Percentiles rank a stretch among this genome's conserved stretches.
phyloP scores from a whole-genome alignment of 1,140 invertebrate species.

The Ceratosolen fusciceps region DNA sequence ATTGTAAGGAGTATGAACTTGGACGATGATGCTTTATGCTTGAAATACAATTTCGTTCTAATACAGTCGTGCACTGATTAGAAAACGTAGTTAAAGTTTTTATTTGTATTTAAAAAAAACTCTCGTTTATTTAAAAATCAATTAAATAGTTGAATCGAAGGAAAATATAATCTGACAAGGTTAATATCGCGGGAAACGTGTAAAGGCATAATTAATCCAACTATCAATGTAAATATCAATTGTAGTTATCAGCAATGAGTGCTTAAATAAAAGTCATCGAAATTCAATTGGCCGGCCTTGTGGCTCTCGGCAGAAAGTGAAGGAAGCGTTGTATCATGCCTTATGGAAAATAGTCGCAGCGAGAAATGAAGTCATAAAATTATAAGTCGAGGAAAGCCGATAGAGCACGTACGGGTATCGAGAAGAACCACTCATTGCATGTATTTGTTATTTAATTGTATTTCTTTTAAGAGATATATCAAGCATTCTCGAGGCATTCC shows the following conservation, averaged over 20 bases:
- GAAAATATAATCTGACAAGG: too few relatives aligned
- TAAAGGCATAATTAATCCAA: neutral
- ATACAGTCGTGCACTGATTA: too few relatives aligned
- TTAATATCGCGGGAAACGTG: neutral
- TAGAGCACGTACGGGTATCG: conserved; percentile 56
- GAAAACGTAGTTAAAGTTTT: too few relatives aligned
- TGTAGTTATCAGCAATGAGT: neutral
- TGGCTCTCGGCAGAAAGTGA: neutral
- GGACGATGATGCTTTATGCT: too few relatives aligned
- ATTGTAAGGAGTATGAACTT: too few relatives aligned
- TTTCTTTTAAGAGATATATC: neutral
- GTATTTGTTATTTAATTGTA: conserved; percentile 1
- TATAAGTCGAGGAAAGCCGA: neutral
- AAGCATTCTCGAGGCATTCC: neutral
- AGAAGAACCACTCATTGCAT: conserved; percentile 66
- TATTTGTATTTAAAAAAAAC: too few relatives aligned
- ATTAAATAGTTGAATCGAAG: too few relatives aligned
- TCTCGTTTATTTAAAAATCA: too few relatives aligned
- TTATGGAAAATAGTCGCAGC: neutral
- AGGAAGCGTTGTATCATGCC: neutral
- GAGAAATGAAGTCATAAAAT: neutral
- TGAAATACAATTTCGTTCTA: too few relatives aligned
- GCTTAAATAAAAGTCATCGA: neutral
- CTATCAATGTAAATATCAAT: neutral
- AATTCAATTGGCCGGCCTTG: neutral